Evolutionary conservation across 1,140 invertebrate genomes (phyloP).

Genomic region (Penaeus indicus): DNA sequence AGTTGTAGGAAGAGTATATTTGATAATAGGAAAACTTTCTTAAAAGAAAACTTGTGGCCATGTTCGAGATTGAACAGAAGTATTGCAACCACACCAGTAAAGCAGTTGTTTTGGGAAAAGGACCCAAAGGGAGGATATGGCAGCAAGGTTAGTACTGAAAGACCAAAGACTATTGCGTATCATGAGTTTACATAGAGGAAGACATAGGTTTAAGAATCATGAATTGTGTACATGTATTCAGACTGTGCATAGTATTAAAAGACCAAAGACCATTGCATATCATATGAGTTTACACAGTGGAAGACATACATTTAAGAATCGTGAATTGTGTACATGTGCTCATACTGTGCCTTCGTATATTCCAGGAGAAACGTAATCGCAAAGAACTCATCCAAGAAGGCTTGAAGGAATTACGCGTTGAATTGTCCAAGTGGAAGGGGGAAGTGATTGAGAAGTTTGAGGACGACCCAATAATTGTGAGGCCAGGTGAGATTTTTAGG

Average conservation of each 20-base stretch:
- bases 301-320: too few relatives aligned
- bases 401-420: conserved; percentile 31
- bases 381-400: conserved; percentile 48
- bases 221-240: too few relatives aligned
- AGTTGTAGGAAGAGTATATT: too few relatives aligned
- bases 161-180: too few relatives aligned
- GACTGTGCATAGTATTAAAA: not conserved
- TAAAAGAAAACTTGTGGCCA: too few relatives aligned
- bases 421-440: conserved; percentile 41
- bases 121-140: conserved; percentile 52
- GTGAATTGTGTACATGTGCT: too few relatives aligned
- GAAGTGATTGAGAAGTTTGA: conserved; percentile 48
- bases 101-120: conserved; percentile 47
- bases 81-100: conserved; percentile 4
- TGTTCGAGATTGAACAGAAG: not conserved
- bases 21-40: too few relatives aligned
- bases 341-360: not conserved
- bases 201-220: too few relatives aligned
- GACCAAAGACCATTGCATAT: too few relatives aligned
- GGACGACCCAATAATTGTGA: conserved; percentile 41
- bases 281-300: too few relatives aligned
- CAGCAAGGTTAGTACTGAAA: not conserved
- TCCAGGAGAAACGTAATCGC: conserved; percentile 27
- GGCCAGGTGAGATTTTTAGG: conserved; percentile 18
- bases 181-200: too few relatives aligned